A percentile compares a stretch with the other conserved stretches of the same genome.
These are phyloP conservation scores for Limenitis camilla DNA, from an alignment of 2,888 invertebrate species.

Conservation along the genomic window DNA sequence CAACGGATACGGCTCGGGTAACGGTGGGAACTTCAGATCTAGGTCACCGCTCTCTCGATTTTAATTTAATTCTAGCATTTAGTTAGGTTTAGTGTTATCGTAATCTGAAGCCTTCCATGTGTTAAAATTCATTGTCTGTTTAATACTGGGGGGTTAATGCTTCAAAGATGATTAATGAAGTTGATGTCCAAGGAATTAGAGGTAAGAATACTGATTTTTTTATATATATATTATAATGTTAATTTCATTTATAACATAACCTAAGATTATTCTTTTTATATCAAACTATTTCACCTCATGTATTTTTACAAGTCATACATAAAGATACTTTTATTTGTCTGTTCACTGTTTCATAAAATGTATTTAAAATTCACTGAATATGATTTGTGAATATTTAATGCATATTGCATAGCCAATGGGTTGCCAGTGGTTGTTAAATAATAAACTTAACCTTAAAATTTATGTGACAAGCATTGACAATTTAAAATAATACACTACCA, in stretches of 20 bases:
- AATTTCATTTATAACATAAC: slow-evolving; percentile 12
- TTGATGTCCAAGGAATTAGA: slow-evolving; percentile 56
- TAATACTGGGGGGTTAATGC: slow-evolving; percentile 68
- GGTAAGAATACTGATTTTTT: slow-evolving; percentile 40
- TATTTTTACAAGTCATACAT: too few species aligned
- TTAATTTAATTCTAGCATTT: slow-evolving; percentile 64
- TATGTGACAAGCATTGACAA: neutral
- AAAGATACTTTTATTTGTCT: too few species aligned
- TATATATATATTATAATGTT: slow-evolving; percentile 3
- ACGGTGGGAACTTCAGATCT: slow-evolving; percentile 71
- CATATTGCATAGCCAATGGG: too few species aligned
- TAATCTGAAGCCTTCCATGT: slow-evolving; percentile 74
- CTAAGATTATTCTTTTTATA: neutral
- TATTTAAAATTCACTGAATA: too few species aligned
- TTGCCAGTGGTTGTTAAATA: too few species aligned
- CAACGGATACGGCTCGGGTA: slow-evolving; percentile 59
- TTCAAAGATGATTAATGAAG: slow-evolving; percentile 56
- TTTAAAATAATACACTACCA: too few species aligned
- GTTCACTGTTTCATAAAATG: too few species aligned
- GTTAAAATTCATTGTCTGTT: slow-evolving; percentile 65
- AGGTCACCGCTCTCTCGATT: slow-evolving; percentile 67
- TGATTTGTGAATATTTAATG: too few species aligned
- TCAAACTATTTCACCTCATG: neutral
- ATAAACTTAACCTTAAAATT: neutral
- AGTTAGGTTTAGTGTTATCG: slow-evolving; percentile 73